These are phyloP conservation scores for Scartelaos histophorus DNA, from an alignment of 2,113 vertebrate species.

Conservation along the genomic window DNA sequence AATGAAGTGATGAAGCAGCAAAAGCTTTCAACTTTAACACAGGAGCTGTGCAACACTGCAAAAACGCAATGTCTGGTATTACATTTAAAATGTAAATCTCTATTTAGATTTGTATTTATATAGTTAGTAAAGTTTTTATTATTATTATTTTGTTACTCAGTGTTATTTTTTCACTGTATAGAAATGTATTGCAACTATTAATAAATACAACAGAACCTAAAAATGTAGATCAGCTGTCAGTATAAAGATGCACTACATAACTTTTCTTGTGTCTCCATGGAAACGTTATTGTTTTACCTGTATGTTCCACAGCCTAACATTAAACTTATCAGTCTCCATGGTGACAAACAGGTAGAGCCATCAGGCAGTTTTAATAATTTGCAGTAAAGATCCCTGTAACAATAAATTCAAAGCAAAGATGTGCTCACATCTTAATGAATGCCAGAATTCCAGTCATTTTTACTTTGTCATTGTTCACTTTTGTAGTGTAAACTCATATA, in stretches of 20 bases:
- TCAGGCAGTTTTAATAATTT: not conserved
- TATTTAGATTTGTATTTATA: no score
- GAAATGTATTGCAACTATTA: not conserved
- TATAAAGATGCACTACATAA: not conserved
- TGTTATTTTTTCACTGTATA: not conserved
- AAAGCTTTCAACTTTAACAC: not conserved
- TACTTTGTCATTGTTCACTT: no score
- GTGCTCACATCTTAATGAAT: not conserved
- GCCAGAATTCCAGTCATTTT: no score
- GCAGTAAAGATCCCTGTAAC: not conserved
- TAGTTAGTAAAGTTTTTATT: no score
- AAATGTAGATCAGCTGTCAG: not conserved
- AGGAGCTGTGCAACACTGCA: not conserved
- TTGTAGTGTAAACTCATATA: no score
- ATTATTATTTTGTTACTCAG: not conserved
- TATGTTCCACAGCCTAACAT: not conserved
- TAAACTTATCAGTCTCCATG: no score
- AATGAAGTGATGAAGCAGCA: conserved; percentile 7
- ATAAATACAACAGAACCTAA: not conserved
- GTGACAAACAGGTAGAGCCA: no score
- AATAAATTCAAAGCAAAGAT: not conserved
- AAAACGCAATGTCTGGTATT: not conserved
- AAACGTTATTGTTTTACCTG: not conserved
- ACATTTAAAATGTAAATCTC: not conserved
- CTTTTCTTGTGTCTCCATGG: not conserved